phyloP scores from a whole-genome alignment of 2,113 vertebrate genomes.

The Saccopteryx bilineata region DNA sequence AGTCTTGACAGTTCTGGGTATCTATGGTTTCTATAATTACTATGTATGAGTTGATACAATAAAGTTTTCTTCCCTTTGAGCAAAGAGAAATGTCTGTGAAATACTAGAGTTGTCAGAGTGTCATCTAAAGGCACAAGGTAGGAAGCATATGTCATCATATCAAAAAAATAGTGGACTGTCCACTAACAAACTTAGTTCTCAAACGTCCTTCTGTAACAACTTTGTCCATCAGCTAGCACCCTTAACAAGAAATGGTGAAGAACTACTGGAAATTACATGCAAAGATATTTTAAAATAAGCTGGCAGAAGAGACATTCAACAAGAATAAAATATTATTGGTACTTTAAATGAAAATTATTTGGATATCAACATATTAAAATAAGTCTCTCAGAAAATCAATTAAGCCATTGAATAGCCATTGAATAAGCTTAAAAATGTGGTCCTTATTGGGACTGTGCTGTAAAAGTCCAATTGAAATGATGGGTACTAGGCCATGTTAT shows the following conservation, averaged over 20 bases:
- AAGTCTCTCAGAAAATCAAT: not conserved
- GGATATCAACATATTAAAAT: not conserved
- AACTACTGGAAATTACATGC: not conserved
- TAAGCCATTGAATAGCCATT: not conserved
- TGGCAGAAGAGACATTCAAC: not conserved
- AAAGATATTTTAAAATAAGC: not conserved
- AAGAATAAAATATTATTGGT: not conserved
- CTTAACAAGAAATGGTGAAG: not conserved
- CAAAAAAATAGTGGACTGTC: not conserved
- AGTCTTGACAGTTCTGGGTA: not conserved
- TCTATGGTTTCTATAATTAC: not conserved
- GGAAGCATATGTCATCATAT: not conserved
- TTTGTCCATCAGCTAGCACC: not conserved
- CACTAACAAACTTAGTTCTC: not conserved
- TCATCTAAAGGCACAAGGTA: not conserved
- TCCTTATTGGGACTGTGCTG: not conserved
- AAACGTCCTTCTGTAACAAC: not conserved
- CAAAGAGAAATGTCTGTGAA: not conserved
- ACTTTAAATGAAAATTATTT: not conserved
- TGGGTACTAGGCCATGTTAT: not conserved
- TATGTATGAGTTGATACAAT: not conserved
- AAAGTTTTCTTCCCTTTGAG: not conserved
- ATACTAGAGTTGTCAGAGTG: not conserved
- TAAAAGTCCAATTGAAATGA: not conserved
- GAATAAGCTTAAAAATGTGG: not conserved